phyloP scores from a whole-genome alignment of 2,113 vertebrate genomes.

The Antechinus stuartii region DNA sequence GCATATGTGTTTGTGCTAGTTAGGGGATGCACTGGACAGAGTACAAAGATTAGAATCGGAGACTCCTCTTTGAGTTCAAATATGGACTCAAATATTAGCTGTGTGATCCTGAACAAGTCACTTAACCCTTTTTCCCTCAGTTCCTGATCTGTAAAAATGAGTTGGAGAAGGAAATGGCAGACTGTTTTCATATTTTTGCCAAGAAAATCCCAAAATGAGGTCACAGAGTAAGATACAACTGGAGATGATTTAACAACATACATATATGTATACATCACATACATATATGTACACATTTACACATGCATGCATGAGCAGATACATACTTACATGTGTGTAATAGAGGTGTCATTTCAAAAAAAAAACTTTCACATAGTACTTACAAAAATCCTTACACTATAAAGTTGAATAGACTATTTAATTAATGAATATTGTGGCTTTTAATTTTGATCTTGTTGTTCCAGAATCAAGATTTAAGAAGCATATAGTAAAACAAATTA shows the following conservation, averaged over 20 bases:
- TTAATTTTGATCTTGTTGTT: slow-evolving; percentile 35
- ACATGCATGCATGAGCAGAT: not conserved
- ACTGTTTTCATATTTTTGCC: not conserved
- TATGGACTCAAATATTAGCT: not conserved
- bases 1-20: not conserved
- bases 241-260: not conserved
- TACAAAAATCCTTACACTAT: not conserved
- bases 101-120: not conserved
- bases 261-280: not conserved
- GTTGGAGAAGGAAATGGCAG: not conserved
- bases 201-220: not conserved
- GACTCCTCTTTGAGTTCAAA: not conserved
- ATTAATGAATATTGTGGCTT: not conserved
- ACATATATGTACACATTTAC: not conserved
- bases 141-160: not conserved
- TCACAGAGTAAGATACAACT: not conserved
- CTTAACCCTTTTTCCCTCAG: not conserved
- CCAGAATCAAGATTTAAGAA: not conserved
- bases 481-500: not conserved
- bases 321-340: not conserved
- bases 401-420: not conserved
- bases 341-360: not conserved
- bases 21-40: not conserved
- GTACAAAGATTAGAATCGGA: not conserved
- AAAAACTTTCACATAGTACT: not conserved